Base-by-base conservation (phyloP, 37 sponge, comb jelly and placozoan genomes). In the Chondrilla cf. caribensis region DNA sequence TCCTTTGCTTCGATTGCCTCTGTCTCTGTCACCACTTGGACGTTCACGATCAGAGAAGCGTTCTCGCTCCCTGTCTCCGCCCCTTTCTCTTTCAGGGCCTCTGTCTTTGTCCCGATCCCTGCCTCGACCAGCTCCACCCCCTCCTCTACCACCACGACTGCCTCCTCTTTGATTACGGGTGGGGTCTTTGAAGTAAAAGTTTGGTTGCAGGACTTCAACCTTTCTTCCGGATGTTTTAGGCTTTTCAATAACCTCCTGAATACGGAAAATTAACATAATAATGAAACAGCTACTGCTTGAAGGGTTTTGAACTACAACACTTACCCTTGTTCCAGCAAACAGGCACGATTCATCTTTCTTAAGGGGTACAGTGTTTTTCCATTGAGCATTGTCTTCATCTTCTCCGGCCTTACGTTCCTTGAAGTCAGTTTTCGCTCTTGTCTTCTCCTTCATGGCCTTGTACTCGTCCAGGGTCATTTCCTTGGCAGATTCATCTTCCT, bases 401-500 rank as follows among this genome's bases (percentile, higher is more conserved):
- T 72, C 87, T 25, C 81, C 84, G 15, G 81, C 59, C 18, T 83
- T 82, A 7, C 89, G 71, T 42, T 82, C 79, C 11, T 85, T 36
- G 43, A 55, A 14, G 3, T 86, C 77, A 1, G 26, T 35, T 35
- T 42, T 70, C 18, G n/a, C 80, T 42, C 79, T 80, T 57, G 81
- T 81, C 79, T 81, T 86, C 37, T 71, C 64, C 31, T 92, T 66
- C 41, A 72, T 40, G 14, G 91, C 92, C 33, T 83, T 90, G 92
- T 90, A 94, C 58, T 94, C 94, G 22, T 94, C 94, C 41, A 90
- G 70, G 28, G 94, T 94, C 89, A 94, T 88, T 78, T 85, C 84
- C 41, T 40, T 78, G 42, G 88, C 79, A 6, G 37, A 40, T 28
- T 89, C 86, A 24, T 88, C 93, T n/a, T 70, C 67, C 42, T 19